Base-by-base conservation (phyloP, 2,113 vertebrate genomes). In the Ictalurus furcatus region DNA sequence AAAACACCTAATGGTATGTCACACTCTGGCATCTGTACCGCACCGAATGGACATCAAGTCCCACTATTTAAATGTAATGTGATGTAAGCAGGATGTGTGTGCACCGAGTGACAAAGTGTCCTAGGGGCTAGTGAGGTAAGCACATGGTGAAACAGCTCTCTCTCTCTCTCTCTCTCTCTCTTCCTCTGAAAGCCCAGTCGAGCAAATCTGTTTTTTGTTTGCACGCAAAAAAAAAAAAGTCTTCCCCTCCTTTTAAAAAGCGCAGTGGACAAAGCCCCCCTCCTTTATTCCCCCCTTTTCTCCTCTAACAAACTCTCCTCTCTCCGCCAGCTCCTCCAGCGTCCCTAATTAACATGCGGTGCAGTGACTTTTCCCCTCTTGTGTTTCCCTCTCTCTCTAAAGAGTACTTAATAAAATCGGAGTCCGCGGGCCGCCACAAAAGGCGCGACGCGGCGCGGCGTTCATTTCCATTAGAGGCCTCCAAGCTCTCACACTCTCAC, bases 341-440 rank as follows among this genome's bases (percentile, higher is more conserved):
- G 11, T 92, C 93, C 85, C 94, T 96, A 92, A 95, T 96, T 96
- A 95, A 94, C 93, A 96, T 96, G 95, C 96, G 94, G 93, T 90
- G 90, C 88, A 92, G 91, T 93, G 94, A 94, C 93, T 94, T 95
- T 95, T 92, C 90, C 88, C 92, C 91, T 93, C 91, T 94, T 95
- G 94, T 94, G 93, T 93, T 92, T 93, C 93, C 88, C 93, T 92
- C 93, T 92, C 92, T 95, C 94, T 95, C 94, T 93, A 94, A 96
- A 94, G 94, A 89, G 94, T 94, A 96, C 95, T 96, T 95, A 94
- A 95, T 95, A 96, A 96, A 96, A 95, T 95, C 92, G 58, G 91
- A 95, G 93, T 94, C 94, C 93, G 92, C 89, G 61, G 91, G 93
- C 87, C 88, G 91, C 92, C 92, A 95, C 94, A 95, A 96, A 91